Percentiles rank a stretch among this genome's conserved stretches.
phyloP scores from a whole-genome alignment of 2,797 vertebrate species.

The Pipistrellus pipistrellus region DNA sequence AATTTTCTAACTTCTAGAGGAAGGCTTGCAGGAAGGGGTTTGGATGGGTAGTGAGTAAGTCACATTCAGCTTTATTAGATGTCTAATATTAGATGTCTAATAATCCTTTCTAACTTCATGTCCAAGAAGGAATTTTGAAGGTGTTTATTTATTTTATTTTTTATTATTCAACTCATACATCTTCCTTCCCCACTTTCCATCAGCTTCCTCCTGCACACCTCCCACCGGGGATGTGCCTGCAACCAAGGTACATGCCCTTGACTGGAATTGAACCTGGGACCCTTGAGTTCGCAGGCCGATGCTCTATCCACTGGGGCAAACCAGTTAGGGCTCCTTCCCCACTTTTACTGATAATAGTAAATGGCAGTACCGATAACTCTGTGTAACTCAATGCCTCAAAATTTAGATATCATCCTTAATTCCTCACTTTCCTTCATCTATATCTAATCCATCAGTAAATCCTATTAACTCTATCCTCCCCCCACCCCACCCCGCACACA shows the following conservation, averaged over 20 bases:
- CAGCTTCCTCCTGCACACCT: too few species aligned
- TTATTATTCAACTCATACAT: not conserved
- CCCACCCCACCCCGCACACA: not conserved
- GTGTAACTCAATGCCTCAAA: not conserved
- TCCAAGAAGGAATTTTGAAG: not conserved
- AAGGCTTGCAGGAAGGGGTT: not conserved
- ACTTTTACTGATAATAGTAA: not conserved
- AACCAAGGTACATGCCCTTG: too few species aligned
- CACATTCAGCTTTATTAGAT: not conserved
- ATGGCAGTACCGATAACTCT: not conserved
- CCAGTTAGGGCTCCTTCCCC: not conserved
- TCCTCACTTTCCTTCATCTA: constrained; percentile 7
- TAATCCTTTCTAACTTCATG: not conserved
- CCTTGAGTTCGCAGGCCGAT: too few species aligned
- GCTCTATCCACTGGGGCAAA: too few species aligned
- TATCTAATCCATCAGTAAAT: not conserved
- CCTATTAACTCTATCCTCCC: not conserved
- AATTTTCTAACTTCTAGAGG: not conserved
- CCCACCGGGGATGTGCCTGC: too few species aligned
- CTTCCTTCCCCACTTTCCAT: not conserved
- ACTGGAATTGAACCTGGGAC: too few species aligned
- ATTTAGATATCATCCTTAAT: not conserved
- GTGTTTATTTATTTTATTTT: not conserved
- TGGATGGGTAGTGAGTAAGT: not conserved
- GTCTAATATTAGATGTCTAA: not conserved